Conservation (phyloP, 2,113 vertebrate species). For the Syrrhaptes paradoxus region DNA sequence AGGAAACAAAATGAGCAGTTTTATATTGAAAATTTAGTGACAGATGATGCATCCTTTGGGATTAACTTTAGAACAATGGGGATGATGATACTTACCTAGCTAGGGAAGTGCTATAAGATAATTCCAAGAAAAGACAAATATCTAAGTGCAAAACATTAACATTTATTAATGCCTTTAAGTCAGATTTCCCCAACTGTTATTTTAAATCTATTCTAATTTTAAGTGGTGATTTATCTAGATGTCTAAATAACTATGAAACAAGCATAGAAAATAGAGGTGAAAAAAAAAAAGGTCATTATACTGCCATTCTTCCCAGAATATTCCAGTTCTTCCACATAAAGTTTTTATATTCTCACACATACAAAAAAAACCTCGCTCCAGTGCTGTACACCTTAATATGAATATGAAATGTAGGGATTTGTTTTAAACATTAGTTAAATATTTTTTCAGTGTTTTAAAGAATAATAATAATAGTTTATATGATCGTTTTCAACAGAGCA, state of each 20-base stretch:
- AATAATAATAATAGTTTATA: not conserved
- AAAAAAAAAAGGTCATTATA: not conserved
- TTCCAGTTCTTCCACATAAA: not conserved
- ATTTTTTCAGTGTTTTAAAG: not conserved
- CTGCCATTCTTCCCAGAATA: not conserved
- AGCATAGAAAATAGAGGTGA: not conserved
- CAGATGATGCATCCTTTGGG: constrained; percentile 42
- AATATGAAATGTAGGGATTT: not conserved
- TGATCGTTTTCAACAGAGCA: not conserved
- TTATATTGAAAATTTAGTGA: constrained; percentile 48
- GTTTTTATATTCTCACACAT: not conserved
- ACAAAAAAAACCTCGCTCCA: not conserved
- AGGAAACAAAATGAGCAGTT: constrained; percentile 61
- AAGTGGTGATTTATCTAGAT: not conserved
- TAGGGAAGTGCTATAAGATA: not conserved
- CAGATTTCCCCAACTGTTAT: not conserved
- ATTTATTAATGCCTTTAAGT: not conserved
- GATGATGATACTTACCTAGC: not conserved
- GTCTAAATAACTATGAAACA: not conserved
- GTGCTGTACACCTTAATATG: not conserved
- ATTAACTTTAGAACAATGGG: constrained; percentile 13
- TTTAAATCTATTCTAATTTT: not conserved
- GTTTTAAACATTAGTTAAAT: not conserved
- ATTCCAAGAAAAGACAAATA: not conserved
- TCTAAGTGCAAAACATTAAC: not conserved